Conservation (phyloP, 2,888 invertebrate species). For the Ecliptopera silaceata region DNA sequence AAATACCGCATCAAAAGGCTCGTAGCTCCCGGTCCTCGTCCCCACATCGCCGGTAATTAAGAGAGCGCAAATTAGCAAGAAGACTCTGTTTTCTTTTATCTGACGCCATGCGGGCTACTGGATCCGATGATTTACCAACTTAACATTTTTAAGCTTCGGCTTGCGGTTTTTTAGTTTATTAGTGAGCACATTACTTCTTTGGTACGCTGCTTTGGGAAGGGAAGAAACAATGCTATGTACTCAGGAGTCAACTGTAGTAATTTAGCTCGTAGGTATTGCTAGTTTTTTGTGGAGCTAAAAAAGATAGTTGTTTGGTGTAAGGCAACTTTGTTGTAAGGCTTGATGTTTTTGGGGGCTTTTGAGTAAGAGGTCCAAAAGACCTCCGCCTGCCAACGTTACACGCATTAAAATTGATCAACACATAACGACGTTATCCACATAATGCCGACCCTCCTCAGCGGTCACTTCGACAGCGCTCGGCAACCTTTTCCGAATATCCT, state of each 20-base stretch:
- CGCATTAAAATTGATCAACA: constrained; percentile 82
- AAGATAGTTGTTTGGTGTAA: too few relatives aligned
- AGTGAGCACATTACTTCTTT: neutral
- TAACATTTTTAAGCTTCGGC: neutral
- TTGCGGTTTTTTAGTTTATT: neutral
- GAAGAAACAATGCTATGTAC: neutral
- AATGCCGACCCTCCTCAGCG: constrained; percentile 80
- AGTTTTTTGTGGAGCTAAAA: neutral
- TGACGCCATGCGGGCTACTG: constrained; percentile 49
- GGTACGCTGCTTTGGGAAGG: neutral
- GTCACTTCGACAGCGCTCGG: constrained; percentile 80
- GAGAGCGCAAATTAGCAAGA: constrained; percentile 68
- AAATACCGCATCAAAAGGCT: constrained; percentile 49
- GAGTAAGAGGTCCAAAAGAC: constrained; percentile 4
- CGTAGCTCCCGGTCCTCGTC: constrained; percentile 36
- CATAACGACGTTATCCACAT: constrained; percentile 81
- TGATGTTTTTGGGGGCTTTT: neutral
- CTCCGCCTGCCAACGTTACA: constrained; percentile 48
- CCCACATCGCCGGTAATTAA: constrained; percentile 64
- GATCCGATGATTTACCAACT: constrained; percentile 13
- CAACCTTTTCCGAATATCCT: constrained; percentile 67
- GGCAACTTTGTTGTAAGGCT: too few relatives aligned
- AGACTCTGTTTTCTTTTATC: constrained; percentile 59
- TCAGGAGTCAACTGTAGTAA: neutral
- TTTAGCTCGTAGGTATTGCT: neutral